These are phyloP conservation scores for Macrotus californicus DNA, from an alignment of 2,113 vertebrate genomes.

Conservation along the genomic window DNA sequence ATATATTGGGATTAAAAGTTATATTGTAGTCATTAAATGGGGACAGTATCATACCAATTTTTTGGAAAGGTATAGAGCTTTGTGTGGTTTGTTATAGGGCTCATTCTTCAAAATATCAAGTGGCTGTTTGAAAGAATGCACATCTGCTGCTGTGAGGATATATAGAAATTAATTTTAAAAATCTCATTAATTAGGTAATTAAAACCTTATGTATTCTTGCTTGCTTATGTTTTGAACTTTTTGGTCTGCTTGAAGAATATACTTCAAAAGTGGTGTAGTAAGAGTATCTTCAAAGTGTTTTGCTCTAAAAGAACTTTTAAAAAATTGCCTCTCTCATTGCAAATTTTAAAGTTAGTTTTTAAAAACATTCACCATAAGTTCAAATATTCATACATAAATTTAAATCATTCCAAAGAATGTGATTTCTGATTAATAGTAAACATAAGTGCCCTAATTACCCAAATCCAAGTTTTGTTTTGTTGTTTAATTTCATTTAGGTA, in stretches of 20 bases:
- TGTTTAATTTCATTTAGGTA: too few relatives aligned
- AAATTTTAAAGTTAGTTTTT: background rate
- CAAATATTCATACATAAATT: background rate
- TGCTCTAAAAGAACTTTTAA: background rate
- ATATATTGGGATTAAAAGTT: background rate
- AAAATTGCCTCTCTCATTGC: background rate
- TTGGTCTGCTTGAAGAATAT: background rate
- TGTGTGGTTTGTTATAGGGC: background rate
- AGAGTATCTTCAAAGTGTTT: background rate
- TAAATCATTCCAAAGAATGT: background rate
- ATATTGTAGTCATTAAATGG: background rate
- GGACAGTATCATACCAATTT: background rate
- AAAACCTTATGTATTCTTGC: background rate
- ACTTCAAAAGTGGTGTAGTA: constrained; percentile 1
- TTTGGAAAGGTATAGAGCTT: background rate
- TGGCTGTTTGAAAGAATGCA: background rate
- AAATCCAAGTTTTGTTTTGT: background rate
- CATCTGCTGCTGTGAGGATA: background rate
- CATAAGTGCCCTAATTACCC: background rate
- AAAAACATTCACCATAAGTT: background rate
- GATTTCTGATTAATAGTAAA: background rate
- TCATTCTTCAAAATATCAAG: background rate
- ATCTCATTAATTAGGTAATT: background rate
- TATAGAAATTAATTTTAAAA: background rate
- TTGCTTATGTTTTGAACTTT: background rate